Conservation (phyloP, 2,888 invertebrate genomes). For the Spilosoma lubricipeda region DNA sequence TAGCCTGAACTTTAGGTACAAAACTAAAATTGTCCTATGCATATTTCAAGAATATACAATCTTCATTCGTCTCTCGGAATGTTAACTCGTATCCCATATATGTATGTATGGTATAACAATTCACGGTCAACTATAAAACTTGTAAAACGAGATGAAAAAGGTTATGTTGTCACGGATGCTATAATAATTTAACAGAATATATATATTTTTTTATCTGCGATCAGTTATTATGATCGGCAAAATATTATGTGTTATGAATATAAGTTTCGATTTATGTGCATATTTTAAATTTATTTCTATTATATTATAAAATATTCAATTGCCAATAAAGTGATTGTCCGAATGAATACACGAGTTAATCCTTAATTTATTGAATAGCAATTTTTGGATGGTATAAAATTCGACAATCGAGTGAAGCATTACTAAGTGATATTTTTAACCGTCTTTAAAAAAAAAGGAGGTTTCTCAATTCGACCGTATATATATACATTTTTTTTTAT, state of each 20-base stretch:
- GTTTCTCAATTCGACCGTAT: no score
- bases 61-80: constrained; percentile 30
- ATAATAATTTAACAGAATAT: background rate
- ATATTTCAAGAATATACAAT: constrained; percentile 6
- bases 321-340: background rate
- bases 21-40: background rate
- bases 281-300: background rate
- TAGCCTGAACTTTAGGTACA: no score
- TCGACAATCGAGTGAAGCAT: background rate
- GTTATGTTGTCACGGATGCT: constrained; percentile 1
- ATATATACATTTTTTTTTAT: no score
- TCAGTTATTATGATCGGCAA: background rate
- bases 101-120: constrained; percentile 26
- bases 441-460: no score
- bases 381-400: background rate
- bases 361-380: background rate
- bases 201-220: background rate
- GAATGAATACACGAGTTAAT: background rate
- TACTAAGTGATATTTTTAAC: background rate
- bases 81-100: constrained; percentile 41
- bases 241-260: background rate
- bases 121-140: constrained; percentile 44
- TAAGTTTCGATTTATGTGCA: background rate
- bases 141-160: constrained; percentile 20
- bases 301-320: background rate